A percentile compares a stretch with the other conserved stretches of the same genome.
Conservation (phyloP, 2,888 invertebrate species). For the Platerodrilus igneus region DNA sequence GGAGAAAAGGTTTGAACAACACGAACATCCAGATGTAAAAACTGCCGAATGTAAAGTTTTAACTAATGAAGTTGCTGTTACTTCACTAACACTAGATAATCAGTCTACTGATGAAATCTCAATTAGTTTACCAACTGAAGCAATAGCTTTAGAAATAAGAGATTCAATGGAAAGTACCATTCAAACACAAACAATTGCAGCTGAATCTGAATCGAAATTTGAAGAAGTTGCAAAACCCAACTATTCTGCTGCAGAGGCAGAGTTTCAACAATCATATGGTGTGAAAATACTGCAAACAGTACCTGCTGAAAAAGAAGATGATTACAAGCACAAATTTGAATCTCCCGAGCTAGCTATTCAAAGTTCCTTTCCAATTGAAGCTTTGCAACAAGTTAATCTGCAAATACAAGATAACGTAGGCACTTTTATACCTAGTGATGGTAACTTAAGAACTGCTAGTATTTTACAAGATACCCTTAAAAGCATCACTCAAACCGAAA, state of each 20-base stretch:
- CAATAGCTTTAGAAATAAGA: conserved; percentile 37
- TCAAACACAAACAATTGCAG: conserved; percentile 42
- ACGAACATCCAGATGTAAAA: conserved; percentile 37
- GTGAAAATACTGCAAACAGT: conserved; percentile 56
- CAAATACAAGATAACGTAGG: conserved; percentile 33
- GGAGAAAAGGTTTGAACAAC: conserved; percentile 45
- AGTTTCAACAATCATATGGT: conserved; percentile 53
- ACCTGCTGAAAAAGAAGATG: conserved; percentile 46
- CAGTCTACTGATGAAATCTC: conserved; percentile 26
- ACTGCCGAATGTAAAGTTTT: conserved; percentile 35
- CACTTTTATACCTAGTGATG: conserved; percentile 33
- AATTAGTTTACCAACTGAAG: conserved; percentile 32
- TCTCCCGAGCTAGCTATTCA: conserved; percentile 35
- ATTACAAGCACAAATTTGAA: conserved; percentile 29
- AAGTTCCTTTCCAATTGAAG: conserved; percentile 42
- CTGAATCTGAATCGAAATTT: conserved; percentile 47
- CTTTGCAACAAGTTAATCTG: conserved; percentile 41
- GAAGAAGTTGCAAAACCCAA: conserved; percentile 49
- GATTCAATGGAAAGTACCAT: conserved; percentile 46
- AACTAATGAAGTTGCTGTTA: conserved; percentile 48
- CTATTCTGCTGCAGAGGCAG: conserved; percentile 52
- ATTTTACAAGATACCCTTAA: conserved; percentile 46
- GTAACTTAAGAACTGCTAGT: conserved; percentile 36
- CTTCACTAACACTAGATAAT: conserved; percentile 21
- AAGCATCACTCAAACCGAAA: conserved; percentile 45